phyloP scores from a whole-genome alignment of 2,113 vertebrate species.

The Poicephalus meyeri region DNA sequence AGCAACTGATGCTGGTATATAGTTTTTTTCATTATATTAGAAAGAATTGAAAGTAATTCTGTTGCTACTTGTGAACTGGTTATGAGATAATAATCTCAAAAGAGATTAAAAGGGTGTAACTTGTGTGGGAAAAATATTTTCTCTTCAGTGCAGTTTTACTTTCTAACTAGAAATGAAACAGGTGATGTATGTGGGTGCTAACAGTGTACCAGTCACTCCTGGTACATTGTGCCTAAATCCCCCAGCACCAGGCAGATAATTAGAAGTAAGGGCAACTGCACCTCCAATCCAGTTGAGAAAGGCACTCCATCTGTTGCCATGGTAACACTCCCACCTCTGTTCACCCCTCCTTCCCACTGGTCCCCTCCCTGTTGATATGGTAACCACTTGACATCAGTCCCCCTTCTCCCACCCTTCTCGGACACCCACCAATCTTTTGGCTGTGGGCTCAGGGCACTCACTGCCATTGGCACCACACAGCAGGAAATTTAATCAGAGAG shows the following conservation, averaged over 20 bases:
- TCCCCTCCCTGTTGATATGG: conserved; percentile 24
- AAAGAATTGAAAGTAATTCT: neutral
- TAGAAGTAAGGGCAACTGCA: neutral
- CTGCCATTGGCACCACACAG: fast-evolving
- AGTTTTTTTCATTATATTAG: neutral
- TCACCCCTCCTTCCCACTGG: neutral
- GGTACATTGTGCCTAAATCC: neutral
- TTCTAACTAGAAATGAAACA: neutral
- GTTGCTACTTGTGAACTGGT: neutral
- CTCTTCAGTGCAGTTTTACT: neutral
- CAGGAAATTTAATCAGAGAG: neutral
- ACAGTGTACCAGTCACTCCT: neutral
- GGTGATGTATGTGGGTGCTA: neutral
- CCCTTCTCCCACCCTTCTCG: neutral
- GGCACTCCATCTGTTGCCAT: neutral
- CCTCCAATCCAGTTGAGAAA: neutral
- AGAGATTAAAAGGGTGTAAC: neutral
- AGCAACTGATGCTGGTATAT: neutral
- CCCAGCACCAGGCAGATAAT: neutral
- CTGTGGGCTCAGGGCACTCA: fast-evolving
- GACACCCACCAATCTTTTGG: neutral
- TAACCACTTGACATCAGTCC: conserved; percentile 25
- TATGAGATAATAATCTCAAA: neutral
- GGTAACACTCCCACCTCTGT: neutral
- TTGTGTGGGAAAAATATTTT: neutral